Percentiles rank a stretch among this genome's conserved stretches.
These are phyloP conservation scores for Gymnocheta viridis DNA, from an alignment of 2,888 invertebrate genomes.

Conservation along the genomic window DNA sequence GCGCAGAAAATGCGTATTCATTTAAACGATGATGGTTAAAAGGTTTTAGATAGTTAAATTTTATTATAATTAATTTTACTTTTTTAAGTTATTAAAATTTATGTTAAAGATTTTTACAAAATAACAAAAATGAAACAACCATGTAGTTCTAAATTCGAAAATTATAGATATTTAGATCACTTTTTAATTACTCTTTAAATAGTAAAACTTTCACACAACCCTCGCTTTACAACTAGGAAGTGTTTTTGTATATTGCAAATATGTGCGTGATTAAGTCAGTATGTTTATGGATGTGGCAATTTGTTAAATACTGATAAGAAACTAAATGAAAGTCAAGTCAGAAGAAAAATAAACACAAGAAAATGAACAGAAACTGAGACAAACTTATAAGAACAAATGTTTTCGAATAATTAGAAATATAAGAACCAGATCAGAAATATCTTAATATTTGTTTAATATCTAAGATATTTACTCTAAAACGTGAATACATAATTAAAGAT, in stretches of 20 bases:
- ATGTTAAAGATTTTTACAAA: too few relatives aligned
- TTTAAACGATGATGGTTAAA: too few relatives aligned
- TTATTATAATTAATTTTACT: too few relatives aligned
- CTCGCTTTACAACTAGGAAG: slow-evolving; percentile 12
- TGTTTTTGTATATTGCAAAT: neutral
- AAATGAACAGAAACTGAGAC: neutral
- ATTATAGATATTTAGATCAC: too few relatives aligned
- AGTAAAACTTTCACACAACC: neutral
- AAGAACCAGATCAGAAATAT: neutral
- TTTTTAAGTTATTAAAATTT: too few relatives aligned
- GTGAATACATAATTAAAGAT: too few relatives aligned
- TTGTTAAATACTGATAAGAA: slow-evolving; percentile 62
- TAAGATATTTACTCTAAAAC: neutral
- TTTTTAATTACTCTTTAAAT: neutral
- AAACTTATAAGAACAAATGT: neutral
- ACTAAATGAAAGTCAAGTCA: slow-evolving; percentile 37
- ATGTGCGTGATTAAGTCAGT: slow-evolving; percentile 1
- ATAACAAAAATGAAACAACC: too few relatives aligned
- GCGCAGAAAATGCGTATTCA: too few relatives aligned
- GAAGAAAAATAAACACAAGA: slow-evolving; percentile 38
- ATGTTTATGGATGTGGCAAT: slow-evolving; percentile 31
- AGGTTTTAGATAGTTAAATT: too few relatives aligned
- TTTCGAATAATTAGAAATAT: neutral
- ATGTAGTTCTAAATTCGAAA: too few relatives aligned
- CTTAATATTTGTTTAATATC: neutral